Conservation (phyloP, 1,140 invertebrate species). For the Aphidius ervi region DNA sequence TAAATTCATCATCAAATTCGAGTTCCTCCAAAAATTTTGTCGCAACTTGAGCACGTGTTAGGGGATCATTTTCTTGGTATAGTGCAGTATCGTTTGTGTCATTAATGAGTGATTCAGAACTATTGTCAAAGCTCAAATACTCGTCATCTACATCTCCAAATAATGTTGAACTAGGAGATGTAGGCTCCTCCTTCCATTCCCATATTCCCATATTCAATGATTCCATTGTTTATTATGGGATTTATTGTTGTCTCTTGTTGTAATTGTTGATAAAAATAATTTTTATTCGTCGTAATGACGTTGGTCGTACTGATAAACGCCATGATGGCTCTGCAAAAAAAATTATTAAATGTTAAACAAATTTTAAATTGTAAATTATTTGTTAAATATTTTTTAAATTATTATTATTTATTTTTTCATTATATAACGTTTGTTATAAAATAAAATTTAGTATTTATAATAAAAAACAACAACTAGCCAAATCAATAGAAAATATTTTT, state of each 20-base stretch:
- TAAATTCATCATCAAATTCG: constrained; percentile 46
- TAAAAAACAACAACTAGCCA: too few relatives aligned
- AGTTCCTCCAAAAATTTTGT: constrained; percentile 44
- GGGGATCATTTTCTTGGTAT: constrained; percentile 29
- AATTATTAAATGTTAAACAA: constrained; percentile 11
- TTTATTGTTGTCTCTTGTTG: constrained; percentile 28
- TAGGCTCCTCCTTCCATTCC: constrained; percentile 52
- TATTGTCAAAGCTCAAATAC: constrained; percentile 36
- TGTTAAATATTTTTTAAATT: too few relatives aligned
- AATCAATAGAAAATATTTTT: too few relatives aligned
- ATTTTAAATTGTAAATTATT: background rate
- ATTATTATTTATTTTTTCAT: too few relatives aligned
- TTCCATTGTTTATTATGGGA: constrained; percentile 29
- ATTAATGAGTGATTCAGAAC: constrained; percentile 30
- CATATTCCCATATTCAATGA: constrained; percentile 33
- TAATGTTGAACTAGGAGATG: constrained; percentile 45
- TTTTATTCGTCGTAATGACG: constrained; percentile 42
- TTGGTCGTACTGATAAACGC: constrained; percentile 35
- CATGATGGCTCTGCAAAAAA: constrained; percentile 42
- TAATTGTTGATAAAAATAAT: constrained; percentile 32
- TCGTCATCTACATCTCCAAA: constrained; percentile 35
- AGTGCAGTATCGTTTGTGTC: constrained; percentile 29
- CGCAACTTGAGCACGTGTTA: constrained; percentile 43
- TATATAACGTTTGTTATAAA: too few relatives aligned
- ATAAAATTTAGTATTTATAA: too few relatives aligned